Base-by-base conservation (phyloP, 2,888 invertebrate genomes). In the Epirrita christyi region DNA sequence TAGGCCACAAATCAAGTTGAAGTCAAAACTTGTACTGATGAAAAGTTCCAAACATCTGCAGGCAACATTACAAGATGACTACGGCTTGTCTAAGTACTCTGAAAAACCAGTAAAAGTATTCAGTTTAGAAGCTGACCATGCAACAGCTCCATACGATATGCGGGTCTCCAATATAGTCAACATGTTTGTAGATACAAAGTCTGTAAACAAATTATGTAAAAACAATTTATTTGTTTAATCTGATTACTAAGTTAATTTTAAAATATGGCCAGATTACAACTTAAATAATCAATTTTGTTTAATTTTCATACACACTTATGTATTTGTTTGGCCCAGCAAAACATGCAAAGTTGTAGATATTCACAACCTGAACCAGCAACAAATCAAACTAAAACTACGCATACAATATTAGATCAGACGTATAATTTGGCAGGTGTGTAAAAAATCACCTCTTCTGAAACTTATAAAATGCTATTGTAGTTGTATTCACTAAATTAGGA, bases 81-180 rank as follows among this genome's bases (percentile, higher is more conserved):
- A 84, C 29, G 72, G 73, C 37, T 59, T 84, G 6, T 80, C 80
- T 0, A 75, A 80, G 45, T 83, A 80, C 32, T 70, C 75, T 0
- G 71, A 64, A 0, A 66, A 77, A 27, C 75, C 79, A 6, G 73
- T 83, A 0, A 70, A 67, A 56, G 65, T 83, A 0, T 76, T 73
- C 34, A 40, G 77, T 6, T 50, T 81, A 13, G 66, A 71, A 36
- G 67, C 72, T 6, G 76, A 78, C 44, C 76, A 80, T 36, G 67
- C 68, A 2, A 51, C 70, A 40, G 75, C 72, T 3, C 74, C 75
- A 1, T 59, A 73, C 28, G 76, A 84, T 47, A 66, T 66, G 40
- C 71, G 69, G 59, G 68, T 83, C 2, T 71, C 81, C 0, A 83
- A 81, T 47, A 77, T 84, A n/a, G 59, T 84, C 0, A 83, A 83